Evolutionary conservation across 2,797 vertebrate species (phyloP).

Genomic region (Pangasius macronema): DNA sequence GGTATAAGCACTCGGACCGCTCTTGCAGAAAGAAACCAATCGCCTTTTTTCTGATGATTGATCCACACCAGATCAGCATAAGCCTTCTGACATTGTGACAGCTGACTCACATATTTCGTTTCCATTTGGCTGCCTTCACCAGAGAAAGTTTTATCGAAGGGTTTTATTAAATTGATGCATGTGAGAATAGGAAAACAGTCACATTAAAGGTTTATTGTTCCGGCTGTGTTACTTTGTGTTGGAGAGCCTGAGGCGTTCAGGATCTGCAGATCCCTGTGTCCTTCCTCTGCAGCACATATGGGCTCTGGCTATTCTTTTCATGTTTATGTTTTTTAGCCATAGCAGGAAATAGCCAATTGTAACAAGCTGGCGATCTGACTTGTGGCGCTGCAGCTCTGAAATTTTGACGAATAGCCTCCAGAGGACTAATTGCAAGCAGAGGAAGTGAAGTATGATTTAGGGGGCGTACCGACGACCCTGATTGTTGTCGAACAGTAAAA

Average conservation of each 20-base stretch:
- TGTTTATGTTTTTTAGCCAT: slow-evolving; percentile 56
- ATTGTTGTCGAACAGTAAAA: slow-evolving; percentile 38
- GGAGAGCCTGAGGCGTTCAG: slow-evolving; percentile 1
- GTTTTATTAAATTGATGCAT: slow-evolving; percentile 50
- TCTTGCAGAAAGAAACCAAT: slow-evolving; percentile 61
- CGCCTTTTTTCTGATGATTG: slow-evolving; percentile 53
- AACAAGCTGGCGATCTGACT: slow-evolving; percentile 66
- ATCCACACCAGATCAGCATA: slow-evolving; percentile 37
- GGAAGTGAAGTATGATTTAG: slow-evolving; percentile 67
- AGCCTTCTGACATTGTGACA: slow-evolving; percentile 34
- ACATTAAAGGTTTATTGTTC: slow-evolving; percentile 29
- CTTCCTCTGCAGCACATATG: slow-evolving; percentile 33
- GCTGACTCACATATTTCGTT: slow-evolving; percentile 53
- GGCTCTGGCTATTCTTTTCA: slow-evolving; percentile 43
- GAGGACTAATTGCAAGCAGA: slow-evolving; percentile 73
- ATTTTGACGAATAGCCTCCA: slow-evolving; percentile 73
- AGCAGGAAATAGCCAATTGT: slow-evolving; percentile 73
- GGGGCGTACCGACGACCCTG: slow-evolving; percentile 6
- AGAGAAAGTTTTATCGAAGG: slow-evolving; percentile 52
- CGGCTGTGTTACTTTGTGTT: background rate
- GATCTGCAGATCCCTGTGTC: slow-evolving; percentile 5
- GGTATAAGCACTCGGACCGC: slow-evolving; percentile 48
- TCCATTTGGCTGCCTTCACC: slow-evolving; percentile 22
- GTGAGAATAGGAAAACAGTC: slow-evolving; percentile 30
- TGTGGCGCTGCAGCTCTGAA: slow-evolving; percentile 58